These are phyloP conservation scores for Therioaphis trifolii DNA, from an alignment of 2,888 invertebrate genomes.

Conservation along the genomic window DNA sequence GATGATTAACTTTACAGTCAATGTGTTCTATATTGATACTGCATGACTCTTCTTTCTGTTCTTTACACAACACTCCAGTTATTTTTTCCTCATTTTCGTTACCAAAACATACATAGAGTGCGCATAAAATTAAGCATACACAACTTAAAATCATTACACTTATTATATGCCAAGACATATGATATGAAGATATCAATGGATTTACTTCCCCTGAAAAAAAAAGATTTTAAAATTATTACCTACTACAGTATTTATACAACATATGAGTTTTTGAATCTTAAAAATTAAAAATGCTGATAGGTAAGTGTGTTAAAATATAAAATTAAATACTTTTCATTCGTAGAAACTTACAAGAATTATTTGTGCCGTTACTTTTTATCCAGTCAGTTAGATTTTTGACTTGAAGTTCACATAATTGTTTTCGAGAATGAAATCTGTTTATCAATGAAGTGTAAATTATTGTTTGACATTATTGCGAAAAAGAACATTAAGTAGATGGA, in stretches of 20 bases:
- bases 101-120: background rate
- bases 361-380: background rate
- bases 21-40: background rate
- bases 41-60: background rate
- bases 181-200: background rate
- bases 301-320: no score
- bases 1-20: background rate
- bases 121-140: background rate
- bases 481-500: background rate
- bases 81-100: background rate
- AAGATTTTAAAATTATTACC: background rate
- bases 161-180: background rate
- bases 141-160: background rate
- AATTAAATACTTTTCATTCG: no score
- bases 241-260: no score
- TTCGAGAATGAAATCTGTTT: background rate
- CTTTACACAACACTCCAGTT: background rate
- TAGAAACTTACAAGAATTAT: background rate
- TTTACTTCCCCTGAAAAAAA: background rate
- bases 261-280: no score
- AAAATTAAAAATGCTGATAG: no score
- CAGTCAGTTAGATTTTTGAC: background rate
- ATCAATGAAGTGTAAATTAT: background rate
- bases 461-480: background rate
- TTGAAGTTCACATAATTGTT: constrained; percentile 2